These are phyloP conservation scores for Thereva nobilitata DNA, from an alignment of 2,888 invertebrate genomes.

Conservation along the genomic window DNA sequence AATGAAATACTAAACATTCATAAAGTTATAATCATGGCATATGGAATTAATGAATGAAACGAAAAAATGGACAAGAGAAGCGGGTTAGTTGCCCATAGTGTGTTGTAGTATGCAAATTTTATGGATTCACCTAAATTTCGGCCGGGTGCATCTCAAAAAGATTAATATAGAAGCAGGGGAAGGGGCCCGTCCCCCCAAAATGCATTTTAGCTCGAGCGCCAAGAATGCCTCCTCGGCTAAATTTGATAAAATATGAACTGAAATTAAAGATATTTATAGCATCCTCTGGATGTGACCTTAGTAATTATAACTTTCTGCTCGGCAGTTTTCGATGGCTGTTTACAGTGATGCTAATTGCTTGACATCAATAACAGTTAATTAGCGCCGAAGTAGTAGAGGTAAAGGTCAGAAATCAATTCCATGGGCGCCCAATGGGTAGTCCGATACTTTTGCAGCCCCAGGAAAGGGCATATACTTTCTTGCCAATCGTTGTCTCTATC, in stretches of 20 bases:
- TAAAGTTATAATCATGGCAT: too few species aligned
- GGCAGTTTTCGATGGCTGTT: constrained; percentile 22
- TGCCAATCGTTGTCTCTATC: too few species aligned
- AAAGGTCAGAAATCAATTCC: constrained; percentile 17
- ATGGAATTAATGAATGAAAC: too few species aligned
- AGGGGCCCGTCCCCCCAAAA: too few species aligned
- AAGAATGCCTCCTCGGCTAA: not conserved
- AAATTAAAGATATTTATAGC: constrained; percentile 30
- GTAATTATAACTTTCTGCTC: constrained; percentile 31
- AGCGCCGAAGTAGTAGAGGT: constrained; percentile 5
- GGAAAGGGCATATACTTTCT: not conserved
- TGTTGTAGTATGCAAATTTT: constrained; percentile 20
- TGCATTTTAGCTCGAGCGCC: not conserved
- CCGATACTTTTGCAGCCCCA: not conserved
- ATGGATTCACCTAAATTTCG: constrained; percentile 14
- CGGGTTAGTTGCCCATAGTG: too few species aligned
- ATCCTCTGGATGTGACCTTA: constrained; percentile 24
- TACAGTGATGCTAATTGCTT: constrained; percentile 30
- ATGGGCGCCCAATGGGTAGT: constrained; percentile 16
- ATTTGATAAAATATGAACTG: constrained; percentile 8
- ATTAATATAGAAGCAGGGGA: too few species aligned
- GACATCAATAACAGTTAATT: constrained; percentile 33
- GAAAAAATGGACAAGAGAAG: too few species aligned
- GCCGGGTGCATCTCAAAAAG: constrained; percentile 6
- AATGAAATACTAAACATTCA: too few species aligned